A percentile compares a stretch with the other conserved stretches of the same genome.
phyloP scores from a whole-genome alignment of 2,113 vertebrate species.

The Pachyramphus minor region DNA sequence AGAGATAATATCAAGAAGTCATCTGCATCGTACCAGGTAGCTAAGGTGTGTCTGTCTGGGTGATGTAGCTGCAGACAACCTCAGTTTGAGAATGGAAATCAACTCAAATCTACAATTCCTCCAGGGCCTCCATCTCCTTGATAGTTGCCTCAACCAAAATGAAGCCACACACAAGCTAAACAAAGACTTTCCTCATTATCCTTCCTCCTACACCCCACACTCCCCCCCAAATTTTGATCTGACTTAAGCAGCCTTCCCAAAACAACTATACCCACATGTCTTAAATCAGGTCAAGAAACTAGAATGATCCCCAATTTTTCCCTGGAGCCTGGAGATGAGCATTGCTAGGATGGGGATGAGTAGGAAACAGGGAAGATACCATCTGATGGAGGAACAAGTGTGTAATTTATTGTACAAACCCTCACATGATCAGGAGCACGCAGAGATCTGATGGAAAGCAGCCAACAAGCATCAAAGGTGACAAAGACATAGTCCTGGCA shows the following conservation, averaged over 20 bases:
- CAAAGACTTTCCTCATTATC: not conserved
- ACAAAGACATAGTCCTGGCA: not conserved
- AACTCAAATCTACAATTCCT: not conserved
- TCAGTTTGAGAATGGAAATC: not conserved
- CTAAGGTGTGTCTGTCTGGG: not conserved
- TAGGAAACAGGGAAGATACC: not conserved
- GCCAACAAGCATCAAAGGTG: not conserved
- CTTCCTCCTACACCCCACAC: not conserved
- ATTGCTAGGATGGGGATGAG: not conserved
- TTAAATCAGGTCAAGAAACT: not conserved
- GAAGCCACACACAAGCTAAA: not conserved
- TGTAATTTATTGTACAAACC: not conserved
- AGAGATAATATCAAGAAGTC: not conserved
- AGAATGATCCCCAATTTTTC: not conserved
- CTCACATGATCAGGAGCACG: not conserved
- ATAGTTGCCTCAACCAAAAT: not conserved
- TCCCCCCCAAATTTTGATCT: not conserved
- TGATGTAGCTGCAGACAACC: not conserved
- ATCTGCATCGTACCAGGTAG: not conserved
- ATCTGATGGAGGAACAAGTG: not conserved
- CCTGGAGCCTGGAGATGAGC: not conserved
- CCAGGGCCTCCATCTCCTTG: accelerated
- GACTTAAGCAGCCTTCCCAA: not conserved
- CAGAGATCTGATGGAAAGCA: not conserved
- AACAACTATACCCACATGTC: not conserved